Conservation (phyloP, 2,888 invertebrate species). For the Caenorhabditis afra region DNA sequence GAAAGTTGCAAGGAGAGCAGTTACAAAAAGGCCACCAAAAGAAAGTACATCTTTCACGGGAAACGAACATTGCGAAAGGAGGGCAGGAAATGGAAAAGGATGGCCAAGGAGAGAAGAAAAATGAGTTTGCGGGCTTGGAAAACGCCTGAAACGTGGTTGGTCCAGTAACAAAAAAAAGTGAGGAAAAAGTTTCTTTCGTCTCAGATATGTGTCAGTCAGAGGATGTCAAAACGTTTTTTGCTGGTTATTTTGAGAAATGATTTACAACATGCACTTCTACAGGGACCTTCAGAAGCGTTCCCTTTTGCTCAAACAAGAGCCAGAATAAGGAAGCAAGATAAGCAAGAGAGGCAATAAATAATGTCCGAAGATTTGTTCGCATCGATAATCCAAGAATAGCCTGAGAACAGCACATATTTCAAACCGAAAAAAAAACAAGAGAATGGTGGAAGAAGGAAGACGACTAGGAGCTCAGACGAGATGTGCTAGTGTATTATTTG, state of each 20-base stretch:
- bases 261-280: no score
- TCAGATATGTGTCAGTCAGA: not conserved
- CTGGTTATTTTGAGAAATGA: not conserved
- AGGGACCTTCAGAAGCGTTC: no score
- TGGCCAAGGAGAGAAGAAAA: slow-evolving; percentile 32
- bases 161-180: not conserved
- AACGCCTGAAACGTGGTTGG: slow-evolving; percentile 10
- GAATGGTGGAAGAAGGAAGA: not conserved
- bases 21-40: slow-evolving; percentile 42
- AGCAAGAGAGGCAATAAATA: slow-evolving; percentile 6
- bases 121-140: slow-evolving; percentile 25
- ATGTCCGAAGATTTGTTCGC: not conserved
- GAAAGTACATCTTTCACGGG: slow-evolving; percentile 36
- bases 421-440: slow-evolving; percentile 13
- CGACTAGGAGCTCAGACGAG: no score
- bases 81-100: slow-evolving; percentile 10
- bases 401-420: slow-evolving; percentile 19
- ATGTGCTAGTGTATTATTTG: slow-evolving; percentile 46
- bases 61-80: slow-evolving; percentile 40
- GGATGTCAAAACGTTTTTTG: not conserved
- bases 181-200: slow-evolving; percentile 1
- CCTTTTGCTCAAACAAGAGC: no score
- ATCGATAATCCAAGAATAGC: slow-evolving; percentile 11
- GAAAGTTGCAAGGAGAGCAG: slow-evolving; percentile 31
- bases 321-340: not conserved